These are phyloP conservation scores for Eublepharis macularius DNA, from an alignment of 2,113 vertebrate genomes.

Conservation along the genomic window DNA sequence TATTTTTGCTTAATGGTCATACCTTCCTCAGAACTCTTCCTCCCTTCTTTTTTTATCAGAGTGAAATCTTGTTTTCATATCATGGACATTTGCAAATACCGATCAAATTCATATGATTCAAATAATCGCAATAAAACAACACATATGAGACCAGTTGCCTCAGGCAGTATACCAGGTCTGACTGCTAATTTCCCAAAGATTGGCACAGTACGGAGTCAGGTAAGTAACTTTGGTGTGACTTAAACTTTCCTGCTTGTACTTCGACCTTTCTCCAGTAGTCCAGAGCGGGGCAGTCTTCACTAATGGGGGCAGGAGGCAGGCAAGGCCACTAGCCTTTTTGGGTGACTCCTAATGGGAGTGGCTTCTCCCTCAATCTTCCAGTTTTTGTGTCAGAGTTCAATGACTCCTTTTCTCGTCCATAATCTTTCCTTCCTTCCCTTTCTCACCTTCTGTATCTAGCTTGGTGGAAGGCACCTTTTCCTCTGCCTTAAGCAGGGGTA, in stretches of 20 bases:
- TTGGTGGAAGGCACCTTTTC: no score
- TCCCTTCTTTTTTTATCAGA: constrained; percentile 68
- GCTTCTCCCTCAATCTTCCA: no score
- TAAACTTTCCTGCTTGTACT: background rate
- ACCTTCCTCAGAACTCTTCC: background rate
- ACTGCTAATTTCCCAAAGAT: constrained; percentile 91
- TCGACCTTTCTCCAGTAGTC: no score
- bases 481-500: no score
- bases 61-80: constrained; percentile 98
- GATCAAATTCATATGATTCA: constrained; percentile 82
- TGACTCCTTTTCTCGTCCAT: no score
- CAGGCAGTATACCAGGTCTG: constrained; percentile 77
- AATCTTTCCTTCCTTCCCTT: no score
- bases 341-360: no score
- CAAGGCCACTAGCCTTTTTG: no score
- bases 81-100: constrained; percentile 94
- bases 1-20: background rate
- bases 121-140: constrained; percentile 89
- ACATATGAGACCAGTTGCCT: constrained; percentile 86
- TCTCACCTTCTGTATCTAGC: no score
- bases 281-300: no score
- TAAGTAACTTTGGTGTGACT: constrained; percentile 63
- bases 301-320: no score
- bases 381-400: no score
- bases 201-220: constrained; percentile 87